phyloP scores from a whole-genome alignment of 2,797 vertebrate species.

The Crocidura indochinensis region DNA sequence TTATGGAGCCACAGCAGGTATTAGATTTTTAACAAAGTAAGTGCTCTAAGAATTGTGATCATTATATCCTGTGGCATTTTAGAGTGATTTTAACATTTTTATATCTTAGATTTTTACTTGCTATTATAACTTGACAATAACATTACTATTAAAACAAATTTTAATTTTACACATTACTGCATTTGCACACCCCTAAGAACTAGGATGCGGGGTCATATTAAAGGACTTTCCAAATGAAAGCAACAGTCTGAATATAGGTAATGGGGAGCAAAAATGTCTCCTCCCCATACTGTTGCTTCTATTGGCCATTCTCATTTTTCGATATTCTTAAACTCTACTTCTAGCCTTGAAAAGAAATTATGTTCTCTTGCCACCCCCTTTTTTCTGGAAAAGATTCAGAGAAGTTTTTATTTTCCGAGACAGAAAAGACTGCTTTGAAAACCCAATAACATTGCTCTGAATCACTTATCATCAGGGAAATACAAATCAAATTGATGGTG shows the following conservation, averaged over 20 bases:
- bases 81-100: constrained; percentile 7
- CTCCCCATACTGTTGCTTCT: no score
- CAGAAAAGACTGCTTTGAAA: neutral
- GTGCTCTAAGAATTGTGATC: constrained; percentile 31
- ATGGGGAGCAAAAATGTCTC: neutral
- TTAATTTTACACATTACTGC: neutral
- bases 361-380: neutral
- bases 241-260: no score
- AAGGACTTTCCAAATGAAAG: neutral
- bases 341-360: neutral
- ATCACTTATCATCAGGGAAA: no score
- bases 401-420: neutral
- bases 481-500: no score
- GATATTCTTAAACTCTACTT: neutral
- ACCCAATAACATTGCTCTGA: neutral
- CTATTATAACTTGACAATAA: neutral
- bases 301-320: accelerated
- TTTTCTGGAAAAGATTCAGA: neutral
- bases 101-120: constrained; percentile 10
- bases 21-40: constrained; percentile 47
- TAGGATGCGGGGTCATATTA: no score
- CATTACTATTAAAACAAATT: neutral
- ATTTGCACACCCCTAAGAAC: neutral
- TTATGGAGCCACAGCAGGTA: neutral
- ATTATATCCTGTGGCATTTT: neutral